Conservation (phyloP, 2,113 vertebrate genomes). For the Aramus guarauna region DNA sequence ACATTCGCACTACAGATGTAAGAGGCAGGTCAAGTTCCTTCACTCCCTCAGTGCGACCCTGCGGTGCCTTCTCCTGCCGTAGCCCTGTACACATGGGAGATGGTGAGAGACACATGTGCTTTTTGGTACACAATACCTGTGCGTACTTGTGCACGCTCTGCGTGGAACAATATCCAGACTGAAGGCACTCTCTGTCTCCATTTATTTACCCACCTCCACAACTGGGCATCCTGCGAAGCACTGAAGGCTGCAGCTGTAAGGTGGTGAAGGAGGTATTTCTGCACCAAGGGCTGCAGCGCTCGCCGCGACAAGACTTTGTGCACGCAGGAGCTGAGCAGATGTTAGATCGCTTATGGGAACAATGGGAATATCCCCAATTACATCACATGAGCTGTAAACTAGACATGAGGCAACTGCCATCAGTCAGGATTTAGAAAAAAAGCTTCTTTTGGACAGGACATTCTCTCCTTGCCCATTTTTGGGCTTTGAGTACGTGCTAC, state of each 20-base stretch:
- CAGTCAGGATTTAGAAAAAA: background rate
- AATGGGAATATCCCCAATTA: background rate
- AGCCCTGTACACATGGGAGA: background rate
- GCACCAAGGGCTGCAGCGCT: background rate
- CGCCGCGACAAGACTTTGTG: fast-evolving
- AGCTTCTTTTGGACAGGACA: background rate
- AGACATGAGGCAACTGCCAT: background rate
- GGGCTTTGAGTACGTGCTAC: background rate
- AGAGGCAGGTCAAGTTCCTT: background rate
- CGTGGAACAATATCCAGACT: background rate
- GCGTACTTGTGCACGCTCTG: fast-evolving
- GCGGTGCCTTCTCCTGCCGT: background rate
- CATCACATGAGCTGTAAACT: background rate
- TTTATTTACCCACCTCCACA: background rate
- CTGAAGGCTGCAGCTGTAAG: background rate
- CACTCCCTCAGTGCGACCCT: fast-evolving
- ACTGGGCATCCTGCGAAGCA: background rate
- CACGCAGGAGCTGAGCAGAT: background rate
- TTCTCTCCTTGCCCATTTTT: background rate
- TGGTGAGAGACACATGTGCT: background rate
- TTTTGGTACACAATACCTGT: background rate
- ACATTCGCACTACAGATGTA: background rate
- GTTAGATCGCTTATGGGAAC: background rate
- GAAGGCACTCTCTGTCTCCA: background rate
- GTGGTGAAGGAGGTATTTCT: background rate